These are phyloP conservation scores for Parnassius glacialis DNA, from an alignment of 2,888 invertebrate genomes.

Conservation along the genomic window DNA sequence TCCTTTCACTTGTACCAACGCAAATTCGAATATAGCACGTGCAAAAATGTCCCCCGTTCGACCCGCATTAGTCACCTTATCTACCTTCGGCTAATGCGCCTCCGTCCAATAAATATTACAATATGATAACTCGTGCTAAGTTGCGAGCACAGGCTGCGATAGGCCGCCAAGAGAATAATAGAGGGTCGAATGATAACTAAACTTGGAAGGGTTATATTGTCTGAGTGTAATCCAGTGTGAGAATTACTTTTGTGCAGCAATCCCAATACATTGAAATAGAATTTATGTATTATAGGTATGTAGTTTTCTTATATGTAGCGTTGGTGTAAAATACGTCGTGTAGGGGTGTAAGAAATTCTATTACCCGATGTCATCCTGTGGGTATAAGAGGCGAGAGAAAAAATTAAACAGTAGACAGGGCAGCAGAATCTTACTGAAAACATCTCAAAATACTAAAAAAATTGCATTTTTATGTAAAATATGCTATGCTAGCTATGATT, in stretches of 20 bases:
- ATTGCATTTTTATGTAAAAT: too few relatives aligned
- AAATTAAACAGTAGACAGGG: too few relatives aligned
- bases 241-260: background rate
- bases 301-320: too few relatives aligned
- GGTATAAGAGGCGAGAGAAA: too few relatives aligned
- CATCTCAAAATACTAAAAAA: too few relatives aligned
- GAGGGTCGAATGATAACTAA: constrained; percentile 35
- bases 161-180: constrained; percentile 32
- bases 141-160: constrained; percentile 38
- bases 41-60: constrained; percentile 62
- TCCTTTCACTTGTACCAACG: constrained; percentile 28
- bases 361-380: too few relatives aligned
- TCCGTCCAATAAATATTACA: constrained; percentile 60
- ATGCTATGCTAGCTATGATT: too few relatives aligned
- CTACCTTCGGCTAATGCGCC: constrained; percentile 60
- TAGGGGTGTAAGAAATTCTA: too few relatives aligned
- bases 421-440: too few relatives aligned
- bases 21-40: constrained; percentile 40
- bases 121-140: constrained; percentile 57
- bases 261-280: too few relatives aligned
- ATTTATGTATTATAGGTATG: too few relatives aligned
- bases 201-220: constrained; percentile 27
- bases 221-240: constrained; percentile 28
- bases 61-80: constrained; percentile 67
- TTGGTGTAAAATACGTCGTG: too few relatives aligned